phyloP scores from a whole-genome alignment of 30 jellyfish, hydroid and myxozoan species.

The Aurelia sp. region DNA sequence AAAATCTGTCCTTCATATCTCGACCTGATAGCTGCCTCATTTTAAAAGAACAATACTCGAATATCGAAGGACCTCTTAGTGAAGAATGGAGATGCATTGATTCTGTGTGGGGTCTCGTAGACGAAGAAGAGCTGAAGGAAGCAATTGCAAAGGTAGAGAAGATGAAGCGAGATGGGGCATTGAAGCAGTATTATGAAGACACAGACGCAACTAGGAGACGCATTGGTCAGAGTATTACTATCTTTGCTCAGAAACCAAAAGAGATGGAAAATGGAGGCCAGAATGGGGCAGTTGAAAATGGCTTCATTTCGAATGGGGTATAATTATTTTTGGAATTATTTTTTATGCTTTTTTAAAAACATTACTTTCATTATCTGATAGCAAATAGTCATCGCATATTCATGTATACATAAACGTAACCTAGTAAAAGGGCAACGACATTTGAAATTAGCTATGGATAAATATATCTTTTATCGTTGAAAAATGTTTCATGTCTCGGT shows the following conservation, averaged over 20 bases:
- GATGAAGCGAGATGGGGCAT: slow-evolving; percentile 47
- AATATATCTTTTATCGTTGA: too few species aligned
- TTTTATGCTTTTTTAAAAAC: too few species aligned
- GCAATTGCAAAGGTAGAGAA: slow-evolving; percentile 45
- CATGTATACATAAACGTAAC: too few species aligned
- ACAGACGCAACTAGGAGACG: slow-evolving; percentile 48
- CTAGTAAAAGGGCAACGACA: too few species aligned
- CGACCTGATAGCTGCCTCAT: slow-evolving; percentile 64
- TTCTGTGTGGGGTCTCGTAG: slow-evolving; percentile 63
- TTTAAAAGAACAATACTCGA: slow-evolving; percentile 40
- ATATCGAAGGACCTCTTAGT: slow-evolving; percentile 58
- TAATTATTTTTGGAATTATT: not conserved
- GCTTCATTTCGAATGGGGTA: not conserved
- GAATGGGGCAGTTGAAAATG: not conserved
- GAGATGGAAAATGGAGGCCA: too few species aligned
- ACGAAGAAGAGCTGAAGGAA: slow-evolving; percentile 44
- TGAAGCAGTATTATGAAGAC: slow-evolving; percentile 39
- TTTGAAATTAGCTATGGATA: too few species aligned
- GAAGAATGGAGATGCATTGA: slow-evolving; percentile 66
- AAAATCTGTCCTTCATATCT: slow-evolving; percentile 19
- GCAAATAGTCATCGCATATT: too few species aligned
- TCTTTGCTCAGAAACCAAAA: slow-evolving; percentile 45
- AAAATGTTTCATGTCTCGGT: too few species aligned
- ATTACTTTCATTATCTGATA: too few species aligned
- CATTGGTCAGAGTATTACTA: slow-evolving; percentile 54